phyloP scores from a whole-genome alignment of 2,797 vertebrate genomes.

The Malacoraja senta region DNA sequence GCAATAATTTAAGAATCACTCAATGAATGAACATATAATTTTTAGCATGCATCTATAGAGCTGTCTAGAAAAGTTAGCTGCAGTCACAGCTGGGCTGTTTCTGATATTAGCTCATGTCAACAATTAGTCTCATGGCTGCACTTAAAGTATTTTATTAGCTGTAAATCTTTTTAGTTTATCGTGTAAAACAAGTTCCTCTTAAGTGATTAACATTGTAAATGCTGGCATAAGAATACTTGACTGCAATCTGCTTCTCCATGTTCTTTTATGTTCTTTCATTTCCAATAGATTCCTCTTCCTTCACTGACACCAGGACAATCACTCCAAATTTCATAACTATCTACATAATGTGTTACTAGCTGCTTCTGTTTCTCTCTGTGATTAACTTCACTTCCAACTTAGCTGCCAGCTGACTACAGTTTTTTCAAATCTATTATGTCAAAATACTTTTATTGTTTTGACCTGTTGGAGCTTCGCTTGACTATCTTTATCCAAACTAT shows the following conservation, averaged over 20 bases:
- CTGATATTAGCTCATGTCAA: too few relatives aligned
- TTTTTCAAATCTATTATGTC: neutral
- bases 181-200: too few relatives aligned
- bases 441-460: neutral
- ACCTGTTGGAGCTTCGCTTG: neutral
- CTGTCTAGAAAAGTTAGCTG: neutral
- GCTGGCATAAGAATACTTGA: neutral
- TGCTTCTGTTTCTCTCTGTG: neutral
- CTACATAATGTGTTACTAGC: neutral
- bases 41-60: too few relatives aligned
- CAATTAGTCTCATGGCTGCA: neutral
- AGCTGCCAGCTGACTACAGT: neutral
- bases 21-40: neutral
- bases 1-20: conserved; percentile 12
- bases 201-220: neutral
- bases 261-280: neutral
- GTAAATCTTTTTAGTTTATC: too few relatives aligned
- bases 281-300: neutral
- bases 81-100: too few relatives aligned
- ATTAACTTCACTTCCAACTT: neutral
- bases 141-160: too few relatives aligned
- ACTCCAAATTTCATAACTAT: neutral
- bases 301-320: neutral
- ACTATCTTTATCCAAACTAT: neutral
- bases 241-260: neutral